Percentiles rank a stretch among this genome's conserved stretches.
Conservation (phyloP, 2,888 invertebrate genomes). For the Bombylius major region DNA sequence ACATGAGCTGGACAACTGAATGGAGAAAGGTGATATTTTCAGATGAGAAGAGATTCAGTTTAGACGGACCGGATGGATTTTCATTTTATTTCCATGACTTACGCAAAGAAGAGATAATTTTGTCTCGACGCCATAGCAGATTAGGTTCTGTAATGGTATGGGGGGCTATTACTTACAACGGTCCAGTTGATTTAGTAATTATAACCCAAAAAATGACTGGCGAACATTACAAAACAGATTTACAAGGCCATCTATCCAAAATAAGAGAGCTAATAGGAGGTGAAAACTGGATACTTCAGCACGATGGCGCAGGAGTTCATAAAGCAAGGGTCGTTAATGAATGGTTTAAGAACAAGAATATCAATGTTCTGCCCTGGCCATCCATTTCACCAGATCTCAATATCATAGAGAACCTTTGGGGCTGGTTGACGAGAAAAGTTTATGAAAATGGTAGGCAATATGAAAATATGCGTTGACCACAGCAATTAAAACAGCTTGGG, state of each 20-base stretch:
- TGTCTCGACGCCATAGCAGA: background rate
- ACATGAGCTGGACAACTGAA: no score
- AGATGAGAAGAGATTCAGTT: no score
- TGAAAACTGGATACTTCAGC: background rate
- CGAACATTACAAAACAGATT: no score
- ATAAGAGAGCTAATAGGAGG: background rate
- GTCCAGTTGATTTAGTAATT: background rate
- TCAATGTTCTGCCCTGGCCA: background rate
- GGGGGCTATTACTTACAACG: background rate
- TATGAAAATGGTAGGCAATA: background rate
- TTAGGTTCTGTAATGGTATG: background rate
- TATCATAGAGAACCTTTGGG: background rate
- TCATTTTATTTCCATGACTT: background rate
- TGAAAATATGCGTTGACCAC: background rate
- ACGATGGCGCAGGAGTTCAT: background rate
- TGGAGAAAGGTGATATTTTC: no score
- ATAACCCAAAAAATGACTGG: background rate
- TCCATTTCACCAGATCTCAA: background rate
- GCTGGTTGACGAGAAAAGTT: background rate
- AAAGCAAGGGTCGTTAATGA: background rate
- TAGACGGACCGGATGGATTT: no score
- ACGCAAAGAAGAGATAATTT: background rate
- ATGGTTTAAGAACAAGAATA: background rate
- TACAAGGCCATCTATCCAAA: no score
- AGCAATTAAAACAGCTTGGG: background rate